A percentile compares a stretch with the other conserved stretches of the same genome.
Evolutionary conservation across 2,888 invertebrate genomes (phyloP).

Genomic region (Cantharis flavilabris): DNA sequence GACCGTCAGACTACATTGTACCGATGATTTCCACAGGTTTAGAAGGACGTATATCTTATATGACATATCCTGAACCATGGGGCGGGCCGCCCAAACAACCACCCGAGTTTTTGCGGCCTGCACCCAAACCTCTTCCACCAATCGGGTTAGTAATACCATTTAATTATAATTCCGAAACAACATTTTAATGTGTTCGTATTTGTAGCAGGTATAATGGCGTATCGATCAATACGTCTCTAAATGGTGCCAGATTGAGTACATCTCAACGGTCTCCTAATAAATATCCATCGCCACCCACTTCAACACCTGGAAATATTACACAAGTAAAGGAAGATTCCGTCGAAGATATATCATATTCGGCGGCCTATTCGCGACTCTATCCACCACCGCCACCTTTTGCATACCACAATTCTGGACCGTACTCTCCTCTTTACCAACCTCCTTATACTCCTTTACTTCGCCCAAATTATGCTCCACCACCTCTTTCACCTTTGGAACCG

Average conservation of each 20-base stretch:
- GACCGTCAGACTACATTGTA: conserved; percentile 41
- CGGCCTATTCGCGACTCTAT: conserved; percentile 45
- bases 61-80: conserved; percentile 63
- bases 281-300: conserved; percentile 50
- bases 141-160: conserved; percentile 55
- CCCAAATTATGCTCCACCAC: conserved; percentile 56
- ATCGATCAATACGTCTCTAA: conserved; percentile 43
- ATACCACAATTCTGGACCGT: conserved; percentile 45
- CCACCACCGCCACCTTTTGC: conserved; percentile 40
- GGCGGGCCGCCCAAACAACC: conserved; percentile 61
- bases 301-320: conserved; percentile 54
- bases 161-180: not conserved
- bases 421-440: conserved; percentile 58
- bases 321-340: conserved; percentile 51
- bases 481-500: conserved; percentile 53
- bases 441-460: conserved; percentile 51
- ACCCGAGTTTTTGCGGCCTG: conserved; percentile 68
- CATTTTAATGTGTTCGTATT: not conserved
- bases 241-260: conserved; percentile 46
- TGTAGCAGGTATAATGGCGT: conserved; percentile 51
- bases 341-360: conserved; percentile 43
- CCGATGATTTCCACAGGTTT: conserved; percentile 74
- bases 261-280: conserved; percentile 48
- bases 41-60: conserved; percentile 63
- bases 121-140: conserved; percentile 64